Base-by-base conservation (phyloP, 2,113 vertebrate genomes). In the Lycocorax pyrrhopterus region DNA sequence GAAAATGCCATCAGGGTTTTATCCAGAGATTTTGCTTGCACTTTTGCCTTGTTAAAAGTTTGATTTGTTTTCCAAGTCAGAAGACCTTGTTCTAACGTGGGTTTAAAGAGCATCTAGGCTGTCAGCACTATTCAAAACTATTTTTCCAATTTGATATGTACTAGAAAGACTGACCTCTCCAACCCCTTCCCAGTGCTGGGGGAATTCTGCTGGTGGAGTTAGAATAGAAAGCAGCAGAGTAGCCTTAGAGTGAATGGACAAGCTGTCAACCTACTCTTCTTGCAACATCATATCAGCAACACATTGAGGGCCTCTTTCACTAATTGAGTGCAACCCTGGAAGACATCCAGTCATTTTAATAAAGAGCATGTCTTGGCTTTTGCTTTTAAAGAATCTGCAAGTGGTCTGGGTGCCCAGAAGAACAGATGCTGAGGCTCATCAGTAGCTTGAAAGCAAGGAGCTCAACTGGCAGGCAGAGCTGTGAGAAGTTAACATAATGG, bases 391-490 rank as follows among this genome's bases (percentile, higher is more conserved):
- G 64, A 64, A 84, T 90, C 66, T 87, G 37, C 29, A 73, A 93
- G 55, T 39, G 58, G 16, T 37, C 30, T 56, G 59, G 60, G 21
- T 90, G 60, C 49, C 66, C 66, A 82, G 66, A 91, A 96, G 87
- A 91, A 73, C 90, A 95, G 90, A 95, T 91, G 83, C 37, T 75
- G 52, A 84, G 25, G 8, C 66, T 91, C 93, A 84, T 75, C 91
- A 72, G 80, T 87, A 91, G 77, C 91, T 84, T 91, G 77, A 94
- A 97, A 95, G n/a, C 39, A 81, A 76, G 62, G 68, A 96, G 49
- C 46, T 84, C 58, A 76, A 73, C 69, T 93, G 90, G 69, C 90
- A 97, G 55, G 43, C 60, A 89, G 60, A 91, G 46, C 26, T 90
- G 49, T 84, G 44, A 79, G 55, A 90, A 94, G 82, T 62, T 91